Percentiles rank a stretch among this genome's conserved stretches.
Evolutionary conservation across 2,797 vertebrate species (phyloP).

Genomic region (Gadopsis bispinosus): DNA sequence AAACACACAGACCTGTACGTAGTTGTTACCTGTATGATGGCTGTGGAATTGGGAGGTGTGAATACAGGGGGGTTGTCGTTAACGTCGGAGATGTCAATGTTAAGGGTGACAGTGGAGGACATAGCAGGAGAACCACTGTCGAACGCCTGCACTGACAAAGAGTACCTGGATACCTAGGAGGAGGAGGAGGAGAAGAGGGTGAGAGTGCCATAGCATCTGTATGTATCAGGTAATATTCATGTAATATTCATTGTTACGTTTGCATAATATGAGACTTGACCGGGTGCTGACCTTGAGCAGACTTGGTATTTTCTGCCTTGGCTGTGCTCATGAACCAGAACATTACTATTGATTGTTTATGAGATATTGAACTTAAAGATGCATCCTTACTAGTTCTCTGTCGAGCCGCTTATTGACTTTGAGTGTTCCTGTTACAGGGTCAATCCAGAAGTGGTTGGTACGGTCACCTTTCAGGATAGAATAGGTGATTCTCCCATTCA

Average conservation of each 20-base stretch:
- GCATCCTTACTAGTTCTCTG: constrained; percentile 91
- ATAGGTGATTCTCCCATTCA: constrained; percentile 92
- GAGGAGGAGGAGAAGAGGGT: constrained; percentile 13
- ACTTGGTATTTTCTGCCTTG: constrained; percentile 34
- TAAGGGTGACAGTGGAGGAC: constrained; percentile 91
- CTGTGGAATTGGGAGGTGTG: constrained; percentile 90
- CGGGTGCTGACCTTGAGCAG: constrained; percentile 56
- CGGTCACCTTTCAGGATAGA: constrained; percentile 93
- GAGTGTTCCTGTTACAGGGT: constrained; percentile 91
- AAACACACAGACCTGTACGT: neutral
- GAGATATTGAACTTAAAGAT: constrained; percentile 52
- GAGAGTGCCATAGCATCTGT: constrained; percentile 19
- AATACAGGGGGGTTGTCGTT: constrained; percentile 96
- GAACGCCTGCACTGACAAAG: constrained; percentile 92
- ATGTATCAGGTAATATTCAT: constrained; percentile 39
- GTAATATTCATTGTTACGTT: constrained; percentile 3
- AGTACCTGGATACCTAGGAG: constrained; percentile 91
- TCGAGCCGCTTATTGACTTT: constrained; percentile 95
- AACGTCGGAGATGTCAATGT: constrained; percentile 95
- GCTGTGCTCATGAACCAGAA: constrained; percentile 65
- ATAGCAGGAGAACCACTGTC: constrained; percentile 94
- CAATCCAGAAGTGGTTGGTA: constrained; percentile 94
- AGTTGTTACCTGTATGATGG: constrained; percentile 90
- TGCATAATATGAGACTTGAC: constrained; percentile 52
- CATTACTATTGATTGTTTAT: constrained; percentile 70